Evolutionary conservation across 2,797 vertebrate species (phyloP).

Genomic region (Eurystomus glaucurus): DNA sequence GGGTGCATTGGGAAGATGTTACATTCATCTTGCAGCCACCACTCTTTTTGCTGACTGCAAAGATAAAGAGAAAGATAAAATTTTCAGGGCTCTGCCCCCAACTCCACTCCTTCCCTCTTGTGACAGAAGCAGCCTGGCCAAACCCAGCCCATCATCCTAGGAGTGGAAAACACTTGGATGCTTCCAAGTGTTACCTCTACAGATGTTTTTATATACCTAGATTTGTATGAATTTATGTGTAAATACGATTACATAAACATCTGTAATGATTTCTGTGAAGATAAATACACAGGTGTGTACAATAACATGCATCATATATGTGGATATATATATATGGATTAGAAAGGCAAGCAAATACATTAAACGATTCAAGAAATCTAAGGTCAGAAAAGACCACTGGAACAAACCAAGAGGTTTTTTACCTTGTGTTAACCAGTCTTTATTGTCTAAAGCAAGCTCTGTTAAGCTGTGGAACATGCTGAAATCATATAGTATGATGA

Average conservation of each 20-base stretch:
- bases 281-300: background rate
- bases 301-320: background rate
- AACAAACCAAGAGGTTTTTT: background rate
- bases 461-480: background rate
- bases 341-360: background rate
- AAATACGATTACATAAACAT: background rate
- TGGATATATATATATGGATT: rapidly evolving
- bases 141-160: background rate
- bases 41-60: background rate
- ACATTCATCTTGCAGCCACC: background rate
- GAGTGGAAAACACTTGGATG: background rate
- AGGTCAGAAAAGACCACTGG: background rate
- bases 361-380: background rate
- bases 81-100: background rate
- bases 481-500: background rate
- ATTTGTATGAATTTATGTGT: background rate
- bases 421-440: background rate
- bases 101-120: background rate
- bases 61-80: background rate
- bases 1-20: background rate
- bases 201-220: background rate
- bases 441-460: background rate
- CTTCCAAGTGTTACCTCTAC: background rate
- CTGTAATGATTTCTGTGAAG: background rate
- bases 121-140: background rate